A percentile compares a stretch with the other conserved stretches of the same genome.
Conservation (phyloP, 1,140 invertebrate species). For the Pygmarrhopalites habei region DNA sequence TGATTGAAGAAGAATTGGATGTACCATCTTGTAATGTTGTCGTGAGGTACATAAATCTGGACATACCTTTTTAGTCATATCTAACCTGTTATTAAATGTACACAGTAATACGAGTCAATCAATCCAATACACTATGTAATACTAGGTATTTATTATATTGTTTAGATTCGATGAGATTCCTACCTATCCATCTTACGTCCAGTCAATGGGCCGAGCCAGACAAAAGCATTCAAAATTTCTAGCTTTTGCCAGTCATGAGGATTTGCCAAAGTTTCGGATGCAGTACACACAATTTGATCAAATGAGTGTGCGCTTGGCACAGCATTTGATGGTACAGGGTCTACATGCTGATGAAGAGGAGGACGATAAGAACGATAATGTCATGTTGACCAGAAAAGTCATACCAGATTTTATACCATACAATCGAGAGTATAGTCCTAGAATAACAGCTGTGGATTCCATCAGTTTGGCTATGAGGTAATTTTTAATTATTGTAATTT, state of each 20-base stretch:
- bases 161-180: constrained; percentile 57
- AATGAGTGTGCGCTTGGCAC: not conserved
- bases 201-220: constrained; percentile 64
- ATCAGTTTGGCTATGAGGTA: not conserved
- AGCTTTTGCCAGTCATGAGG: not conserved
- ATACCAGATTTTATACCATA: not conserved
- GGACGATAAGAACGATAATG: not conserved
- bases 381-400: not conserved
- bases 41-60: too few species aligned
- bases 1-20: constrained; percentile 79
- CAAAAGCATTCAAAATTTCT: constrained; percentile 45
- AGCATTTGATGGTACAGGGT: not conserved
- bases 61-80: too few species aligned
- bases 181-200: constrained; percentile 70
- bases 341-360: not conserved
- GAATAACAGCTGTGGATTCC: not conserved
- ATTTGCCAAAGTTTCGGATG: not conserved
- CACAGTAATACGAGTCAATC: too few species aligned
- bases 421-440: not conserved
- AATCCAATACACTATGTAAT: too few species aligned
- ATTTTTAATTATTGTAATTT: too few species aligned
- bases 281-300: not conserved
- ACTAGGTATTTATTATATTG: too few species aligned
- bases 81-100: too few species aligned
- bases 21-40: constrained; percentile 68